Conservation (phyloP, 2,797 vertebrate species). For the Argentina silus region DNA sequence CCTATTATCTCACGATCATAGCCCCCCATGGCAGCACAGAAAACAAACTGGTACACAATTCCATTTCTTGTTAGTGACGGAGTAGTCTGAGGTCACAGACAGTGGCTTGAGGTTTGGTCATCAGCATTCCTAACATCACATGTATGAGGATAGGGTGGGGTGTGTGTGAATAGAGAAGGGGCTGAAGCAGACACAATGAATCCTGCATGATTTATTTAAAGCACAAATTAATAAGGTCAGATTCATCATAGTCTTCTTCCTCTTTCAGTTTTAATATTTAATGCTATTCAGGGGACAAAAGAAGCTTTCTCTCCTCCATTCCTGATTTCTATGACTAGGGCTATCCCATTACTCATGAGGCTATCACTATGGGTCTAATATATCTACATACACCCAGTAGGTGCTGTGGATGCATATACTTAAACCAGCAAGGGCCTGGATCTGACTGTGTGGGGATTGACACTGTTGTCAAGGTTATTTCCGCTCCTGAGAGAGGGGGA, state of each 20-base stretch:
- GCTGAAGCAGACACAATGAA: constrained; percentile 28
- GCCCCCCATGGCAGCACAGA: not conserved
- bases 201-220: constrained; percentile 56
- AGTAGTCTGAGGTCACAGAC: not conserved
- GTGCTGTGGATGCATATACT: not conserved
- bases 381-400: not conserved
- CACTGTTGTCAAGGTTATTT: not conserved
- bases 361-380: not conserved
- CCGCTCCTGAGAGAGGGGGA: not conserved
- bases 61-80: not conserved
- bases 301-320: not conserved
- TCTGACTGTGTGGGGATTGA: not conserved
- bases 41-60: not conserved
- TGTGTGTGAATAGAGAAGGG: not conserved
- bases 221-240: constrained; percentile 61
- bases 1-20: not conserved
- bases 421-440: not conserved
- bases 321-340: not conserved
- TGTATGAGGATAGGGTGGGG: no score
- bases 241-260: constrained; percentile 56
- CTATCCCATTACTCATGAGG: constrained; percentile 4
- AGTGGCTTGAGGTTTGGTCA: not conserved
- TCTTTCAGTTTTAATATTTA: constrained; percentile 53
- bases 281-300: constrained; percentile 50
- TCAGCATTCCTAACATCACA: not conserved